phyloP scores from a whole-genome alignment of 1,140 invertebrate genomes.

The Gonatopus flavifemur region DNA sequence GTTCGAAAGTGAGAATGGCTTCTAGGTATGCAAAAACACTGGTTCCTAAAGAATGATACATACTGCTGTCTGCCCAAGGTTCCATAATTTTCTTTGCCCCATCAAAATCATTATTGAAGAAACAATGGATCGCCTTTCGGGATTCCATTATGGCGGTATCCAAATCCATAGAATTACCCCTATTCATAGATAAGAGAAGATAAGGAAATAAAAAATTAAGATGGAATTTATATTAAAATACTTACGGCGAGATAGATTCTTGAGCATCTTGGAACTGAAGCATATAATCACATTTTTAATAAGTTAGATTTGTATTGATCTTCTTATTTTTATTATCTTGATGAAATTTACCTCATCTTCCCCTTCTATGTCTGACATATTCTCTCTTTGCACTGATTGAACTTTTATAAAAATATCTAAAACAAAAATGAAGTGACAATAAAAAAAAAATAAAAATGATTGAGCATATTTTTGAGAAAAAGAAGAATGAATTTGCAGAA shows the following conservation, averaged over 20 bases:
- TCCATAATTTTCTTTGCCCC: constrained; percentile 74
- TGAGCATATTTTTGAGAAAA: no score
- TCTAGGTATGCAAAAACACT: constrained; percentile 89
- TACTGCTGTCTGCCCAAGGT: constrained; percentile 78
- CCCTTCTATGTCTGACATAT: constrained; percentile 49
- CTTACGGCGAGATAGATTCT: constrained; percentile 31
- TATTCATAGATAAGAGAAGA: constrained; percentile 25
- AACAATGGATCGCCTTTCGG: constrained; percentile 72
- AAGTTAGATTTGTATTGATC: constrained; percentile 36
- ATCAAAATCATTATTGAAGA: constrained; percentile 88
- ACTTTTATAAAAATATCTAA: constrained; percentile 26
- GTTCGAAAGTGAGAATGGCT: constrained; percentile 90
- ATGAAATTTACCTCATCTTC: constrained; percentile 44
- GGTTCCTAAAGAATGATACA: constrained; percentile 91
- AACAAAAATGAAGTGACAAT: constrained; percentile 16
- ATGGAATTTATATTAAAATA: constrained; percentile 3
- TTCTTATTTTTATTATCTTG: constrained; percentile 54
- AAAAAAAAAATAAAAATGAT: constrained; percentile 13
- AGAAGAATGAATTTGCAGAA: no score
- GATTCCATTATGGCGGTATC: constrained; percentile 69
- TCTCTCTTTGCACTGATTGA: constrained; percentile 10
- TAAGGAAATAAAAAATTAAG: background rate
- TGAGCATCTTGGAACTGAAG: no score
- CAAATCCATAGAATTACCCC: constrained; percentile 61
- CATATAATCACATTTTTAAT: background rate